Evolutionary conservation across 30 jellyfish, hydroid and myxozoan genomes (phyloP).

Genomic region (Aurelia aurita): DNA sequence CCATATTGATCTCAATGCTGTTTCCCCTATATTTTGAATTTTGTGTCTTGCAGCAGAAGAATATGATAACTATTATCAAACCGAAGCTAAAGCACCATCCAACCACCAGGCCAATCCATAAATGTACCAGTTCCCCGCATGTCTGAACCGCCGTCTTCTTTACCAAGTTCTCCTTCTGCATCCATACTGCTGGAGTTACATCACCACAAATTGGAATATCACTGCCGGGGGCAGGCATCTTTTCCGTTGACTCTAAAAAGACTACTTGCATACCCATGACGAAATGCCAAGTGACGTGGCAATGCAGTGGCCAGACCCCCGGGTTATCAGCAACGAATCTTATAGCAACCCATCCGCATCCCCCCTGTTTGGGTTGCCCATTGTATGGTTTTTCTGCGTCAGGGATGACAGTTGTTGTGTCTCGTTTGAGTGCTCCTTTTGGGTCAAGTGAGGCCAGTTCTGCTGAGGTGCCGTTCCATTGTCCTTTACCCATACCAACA

Average conservation of each 20-base stretch:
- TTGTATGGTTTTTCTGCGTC: slow-evolving; percentile 57
- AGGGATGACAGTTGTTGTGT: slow-evolving; percentile 72
- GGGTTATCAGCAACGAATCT: slow-evolving; percentile 74
- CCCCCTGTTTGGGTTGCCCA: slow-evolving; percentile 66
- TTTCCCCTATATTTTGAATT: neutral
- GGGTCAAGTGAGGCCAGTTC: slow-evolving; percentile 55
- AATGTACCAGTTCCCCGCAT: slow-evolving; percentile 1
- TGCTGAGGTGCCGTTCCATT: slow-evolving; percentile 69
- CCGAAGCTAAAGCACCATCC: slow-evolving; percentile 62
- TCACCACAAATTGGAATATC: slow-evolving; percentile 72
- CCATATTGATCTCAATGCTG: no score
- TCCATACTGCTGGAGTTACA: slow-evolving; percentile 52
- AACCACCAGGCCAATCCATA: slow-evolving; percentile 48
- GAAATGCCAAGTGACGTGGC: slow-evolving; percentile 76
- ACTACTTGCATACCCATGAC: slow-evolving; percentile 71
- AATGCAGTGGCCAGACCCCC: slow-evolving; percentile 75
- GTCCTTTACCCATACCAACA: slow-evolving; percentile 61
- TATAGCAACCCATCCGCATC: slow-evolving; percentile 71
- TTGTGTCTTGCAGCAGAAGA: slow-evolving; percentile 14
- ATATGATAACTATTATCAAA: neutral
- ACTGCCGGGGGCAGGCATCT: slow-evolving; percentile 55
- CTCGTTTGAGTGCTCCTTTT: slow-evolving; percentile 37
- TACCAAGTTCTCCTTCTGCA: neutral
- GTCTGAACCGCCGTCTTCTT: neutral
- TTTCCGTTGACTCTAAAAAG: slow-evolving; percentile 29